Conservation (phyloP, 2,113 vertebrate species). For the Tor tambroides region DNA sequence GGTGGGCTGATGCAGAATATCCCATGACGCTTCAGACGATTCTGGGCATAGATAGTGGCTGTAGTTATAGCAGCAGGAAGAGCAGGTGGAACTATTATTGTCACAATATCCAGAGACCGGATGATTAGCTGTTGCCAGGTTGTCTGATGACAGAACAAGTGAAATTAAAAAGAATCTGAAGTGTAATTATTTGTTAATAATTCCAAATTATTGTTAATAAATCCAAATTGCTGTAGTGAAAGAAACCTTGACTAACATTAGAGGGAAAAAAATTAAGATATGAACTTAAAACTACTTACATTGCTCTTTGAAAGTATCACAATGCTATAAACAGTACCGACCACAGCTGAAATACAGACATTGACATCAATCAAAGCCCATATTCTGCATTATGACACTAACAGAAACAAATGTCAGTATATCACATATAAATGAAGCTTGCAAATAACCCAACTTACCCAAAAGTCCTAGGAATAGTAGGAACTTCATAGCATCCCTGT, state of each 20-base stretch:
- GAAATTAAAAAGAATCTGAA: neutral
- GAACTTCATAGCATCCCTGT: constrained; percentile 87
- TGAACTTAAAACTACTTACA: constrained; percentile 70
- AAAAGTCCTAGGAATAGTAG: constrained; percentile 80
- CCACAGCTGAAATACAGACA: constrained; percentile 74
- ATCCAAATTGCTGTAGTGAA: neutral
- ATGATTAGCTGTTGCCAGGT: constrained; percentile 74
- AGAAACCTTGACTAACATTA: neutral
- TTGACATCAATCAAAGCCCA: neutral
- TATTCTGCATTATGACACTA: neutral
- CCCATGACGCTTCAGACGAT: constrained; percentile 79
- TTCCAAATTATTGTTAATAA: too few species aligned
- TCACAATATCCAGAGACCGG: constrained; percentile 86
- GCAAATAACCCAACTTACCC: constrained; percentile 74
- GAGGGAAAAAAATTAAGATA: neutral
- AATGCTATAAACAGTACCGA: constrained; percentile 86
- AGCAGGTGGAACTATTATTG: constrained; percentile 90
- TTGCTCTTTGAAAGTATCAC: constrained; percentile 75
- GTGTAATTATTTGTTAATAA: too few species aligned
- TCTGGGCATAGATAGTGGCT: constrained; percentile 88
- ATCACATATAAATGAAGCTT: neutral
- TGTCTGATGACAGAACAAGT: constrained; percentile 69
- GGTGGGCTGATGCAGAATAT: constrained; percentile 94
- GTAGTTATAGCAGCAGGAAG: constrained; percentile 92
- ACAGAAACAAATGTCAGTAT: neutral